Base-by-base conservation (phyloP, 2,888 invertebrate genomes). In the Syrista parreyssii region DNA sequence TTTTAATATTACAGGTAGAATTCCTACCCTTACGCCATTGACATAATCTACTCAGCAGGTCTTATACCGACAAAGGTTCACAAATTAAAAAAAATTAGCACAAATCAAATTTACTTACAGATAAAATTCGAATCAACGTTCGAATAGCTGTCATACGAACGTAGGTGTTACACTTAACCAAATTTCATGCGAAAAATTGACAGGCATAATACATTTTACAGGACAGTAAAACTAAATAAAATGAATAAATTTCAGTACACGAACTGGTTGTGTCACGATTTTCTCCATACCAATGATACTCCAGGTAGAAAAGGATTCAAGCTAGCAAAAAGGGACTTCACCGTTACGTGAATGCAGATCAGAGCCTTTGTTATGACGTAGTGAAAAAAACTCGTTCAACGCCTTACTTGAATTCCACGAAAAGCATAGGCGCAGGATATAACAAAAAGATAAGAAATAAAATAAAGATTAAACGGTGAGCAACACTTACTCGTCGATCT, bases 401-500 rank as follows among this genome's bases (percentile, higher is more conserved):
- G 23, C 23, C 55, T 55, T 23, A 1, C 9, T 23, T 23, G 55
- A 55, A 23, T 55, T 55, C 55, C 23, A 23, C 9, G 55, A 55
- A 6, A 55, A 55, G 55, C 55, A 55, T 55, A 55, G 23, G 23
- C 55, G 23, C 23, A 23, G 55, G 15, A 55, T 55, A 23, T 15
- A 23, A 23, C 6, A 55, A 9, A 55, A 15, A 40, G 15, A 55
- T 55, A 55, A 36, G 36, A 36, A 55, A 55, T 55, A 23, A 55
- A 55, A 55, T 55, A 23, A 55, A 55, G 23, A 23, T 55, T 55
- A 0, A 55, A 55, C 55, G 9, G 9, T 1, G 75, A 74, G 31
- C 68, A 36, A 69, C 77, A 88, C 89, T 89, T 79, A 89, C 89
- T 89, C 89, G 84, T 89, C 89, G 77, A 87, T 83, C 81, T 89